Conservation (phyloP, 2,797 vertebrate species). For the Ctenopoma multispine region DNA sequence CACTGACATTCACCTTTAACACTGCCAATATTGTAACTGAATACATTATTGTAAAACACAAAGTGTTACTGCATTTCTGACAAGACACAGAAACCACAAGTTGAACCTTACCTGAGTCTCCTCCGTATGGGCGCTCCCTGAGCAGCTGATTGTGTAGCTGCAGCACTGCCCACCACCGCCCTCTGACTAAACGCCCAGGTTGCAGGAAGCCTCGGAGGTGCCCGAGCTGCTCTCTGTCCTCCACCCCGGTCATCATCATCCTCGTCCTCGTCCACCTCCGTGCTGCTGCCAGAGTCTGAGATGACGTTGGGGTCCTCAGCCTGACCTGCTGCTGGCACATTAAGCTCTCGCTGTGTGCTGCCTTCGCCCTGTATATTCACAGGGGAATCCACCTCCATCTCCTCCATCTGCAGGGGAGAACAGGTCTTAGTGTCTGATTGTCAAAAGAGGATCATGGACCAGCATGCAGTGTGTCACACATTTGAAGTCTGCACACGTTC, state of each 20-base stretch:
- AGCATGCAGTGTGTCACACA: too few species aligned
- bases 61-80: too few species aligned
- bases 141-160: conserved; percentile 2
- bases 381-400: conserved; percentile 89
- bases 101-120: conserved; percentile 66
- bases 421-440: too few species aligned
- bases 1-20: too few species aligned
- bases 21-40: too few species aligned
- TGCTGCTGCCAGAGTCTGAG: conserved; percentile 81
- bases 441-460: too few species aligned
- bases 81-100: background rate
- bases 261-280: conserved; percentile 66
- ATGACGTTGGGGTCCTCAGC: conserved; percentile 43
- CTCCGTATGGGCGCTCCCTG: conserved; percentile 53
- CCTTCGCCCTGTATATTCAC: conserved; percentile 15
- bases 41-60: too few species aligned
- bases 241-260: background rate
- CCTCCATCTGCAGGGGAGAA: conserved; percentile 81
- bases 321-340: conserved; percentile 6
- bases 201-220: conserved; percentile 58
- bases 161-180: conserved; percentile 28
- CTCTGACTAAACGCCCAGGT: conserved; percentile 79
- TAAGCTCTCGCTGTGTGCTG: background rate
- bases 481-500: too few species aligned
- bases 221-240: background rate